Base-by-base conservation (phyloP, 2,113 vertebrate genomes). In the Protobothrops mucrosquamatus region DNA sequence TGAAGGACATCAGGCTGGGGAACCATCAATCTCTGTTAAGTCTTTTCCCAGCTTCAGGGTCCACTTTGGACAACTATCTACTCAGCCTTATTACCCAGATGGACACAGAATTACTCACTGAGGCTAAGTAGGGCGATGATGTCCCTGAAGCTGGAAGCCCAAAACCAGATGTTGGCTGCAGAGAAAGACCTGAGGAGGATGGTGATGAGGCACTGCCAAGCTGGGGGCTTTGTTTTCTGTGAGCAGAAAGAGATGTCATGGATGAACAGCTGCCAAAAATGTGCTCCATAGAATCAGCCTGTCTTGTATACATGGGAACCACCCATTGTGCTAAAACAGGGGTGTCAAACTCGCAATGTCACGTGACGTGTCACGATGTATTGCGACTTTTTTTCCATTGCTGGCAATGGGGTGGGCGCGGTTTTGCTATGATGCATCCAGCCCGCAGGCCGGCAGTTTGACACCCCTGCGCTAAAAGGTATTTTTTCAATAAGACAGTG, bases 211-310 rank as follows among this genome's bases (percentile, higher is more conserved):
- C 34, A 0, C 95, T 92, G 14, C 96, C 97, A 26, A 97, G 92
- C 0, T 95, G 96, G 56, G 97, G 97, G 69, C 97, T 97, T 94
- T 96, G 95, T 91, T 97, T 97, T 95, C 97, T 97, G 55, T 43
- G 81, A 85, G n/a, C 22, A 86, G n/a, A 88, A 55, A 89, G 54
- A 90, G 54, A 61, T 86, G 56, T 26, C 29, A 24, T 22, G 81
- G n/a, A 52, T 39, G 55, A 54, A 93, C 6, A 22, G 29, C 29
- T 29, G 56, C n/a, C 56, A 54, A 3, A 23, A 93, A 0, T 2
- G 14, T 6, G 52, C 46, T 24, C 55, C 55, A 87, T 18, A 22
- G 90, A 43, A 20, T 46, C 20, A 57, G 5, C 3, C 2, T 39
- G n/a, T 14, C 46, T 34, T 26, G 14, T 34, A 5, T 87, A 51